Percentiles rank a stretch among this genome's conserved stretches.
phyloP scores from a whole-genome alignment of 2,888 invertebrate genomes.

The Cheilosia impressa region DNA sequence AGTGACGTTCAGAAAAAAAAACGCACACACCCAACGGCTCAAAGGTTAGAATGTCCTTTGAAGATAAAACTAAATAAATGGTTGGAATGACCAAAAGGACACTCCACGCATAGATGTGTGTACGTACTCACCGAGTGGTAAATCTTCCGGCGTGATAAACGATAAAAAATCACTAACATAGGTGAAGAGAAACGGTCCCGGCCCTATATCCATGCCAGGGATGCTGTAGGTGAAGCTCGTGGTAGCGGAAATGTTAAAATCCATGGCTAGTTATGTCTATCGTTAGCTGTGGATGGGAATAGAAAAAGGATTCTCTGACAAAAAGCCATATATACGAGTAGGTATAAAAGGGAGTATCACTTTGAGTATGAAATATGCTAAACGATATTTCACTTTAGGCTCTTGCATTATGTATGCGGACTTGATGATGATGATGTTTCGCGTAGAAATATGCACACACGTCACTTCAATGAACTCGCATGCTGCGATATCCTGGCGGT shows the following conservation, averaged over 20 bases:
- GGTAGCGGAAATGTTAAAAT: slow-evolving; percentile 76
- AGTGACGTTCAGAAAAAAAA: background rate
- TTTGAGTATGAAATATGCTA: slow-evolving; percentile 53
- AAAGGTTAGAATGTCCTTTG: slow-evolving; percentile 27
- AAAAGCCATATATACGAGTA: slow-evolving; percentile 7
- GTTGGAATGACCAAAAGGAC: slow-evolving; percentile 16
- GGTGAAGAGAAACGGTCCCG: slow-evolving; percentile 83
- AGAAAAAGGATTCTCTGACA: slow-evolving; percentile 7
- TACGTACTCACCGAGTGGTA: slow-evolving; percentile 82
- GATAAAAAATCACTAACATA: slow-evolving; percentile 83
- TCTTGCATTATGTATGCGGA: slow-evolving; percentile 27
- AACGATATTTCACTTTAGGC: slow-evolving; percentile 49
- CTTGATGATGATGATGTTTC: background rate
- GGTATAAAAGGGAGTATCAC: background rate
- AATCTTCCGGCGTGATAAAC: slow-evolving; percentile 83
- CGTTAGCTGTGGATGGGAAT: slow-evolving; percentile 38
- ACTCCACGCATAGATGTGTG: background rate
- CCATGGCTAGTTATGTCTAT: slow-evolving; percentile 84
- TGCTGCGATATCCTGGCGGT: background rate
- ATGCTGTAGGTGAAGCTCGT: slow-evolving; percentile 82
- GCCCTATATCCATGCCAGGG: slow-evolving; percentile 82
- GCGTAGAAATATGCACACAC: slow-evolving; percentile 19
- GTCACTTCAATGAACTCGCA: slow-evolving; percentile 9
- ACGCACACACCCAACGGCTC: slow-evolving; percentile 4
- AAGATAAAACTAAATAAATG: slow-evolving; percentile 49